phyloP scores from a whole-genome alignment of 2,888 invertebrate genomes.

The Norana najaformis region DNA sequence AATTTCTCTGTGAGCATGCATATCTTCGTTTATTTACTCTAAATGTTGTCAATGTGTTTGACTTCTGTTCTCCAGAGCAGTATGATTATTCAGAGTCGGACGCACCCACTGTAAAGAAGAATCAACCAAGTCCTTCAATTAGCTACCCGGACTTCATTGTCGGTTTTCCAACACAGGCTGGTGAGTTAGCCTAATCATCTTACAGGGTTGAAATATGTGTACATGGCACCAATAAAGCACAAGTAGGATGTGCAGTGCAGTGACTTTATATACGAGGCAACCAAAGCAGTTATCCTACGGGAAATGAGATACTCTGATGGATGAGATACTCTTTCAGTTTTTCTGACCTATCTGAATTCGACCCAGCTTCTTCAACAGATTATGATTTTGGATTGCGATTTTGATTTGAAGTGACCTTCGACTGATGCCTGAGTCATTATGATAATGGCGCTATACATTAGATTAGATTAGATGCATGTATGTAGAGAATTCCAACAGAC shows the following conservation, averaged over 20 bases:
- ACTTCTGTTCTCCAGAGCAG: conserved; percentile 5
- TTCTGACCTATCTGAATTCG: no score
- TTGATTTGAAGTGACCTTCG: no score
- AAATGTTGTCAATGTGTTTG: not conserved
- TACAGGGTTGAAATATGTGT: not conserved
- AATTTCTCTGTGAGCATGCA: not conserved
- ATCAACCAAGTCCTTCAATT: not conserved
- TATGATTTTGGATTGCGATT: no score
- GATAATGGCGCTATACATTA: no score
- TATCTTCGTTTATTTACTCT: not conserved
- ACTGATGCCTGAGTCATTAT: no score
- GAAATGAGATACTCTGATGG: no score
- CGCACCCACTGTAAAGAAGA: not conserved
- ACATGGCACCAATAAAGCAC: not conserved
- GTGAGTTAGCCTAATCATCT: not conserved
- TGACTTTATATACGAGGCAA: not conserved
- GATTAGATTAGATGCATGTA: not conserved
- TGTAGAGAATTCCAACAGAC: not conserved
- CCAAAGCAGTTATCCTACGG: not conserved
- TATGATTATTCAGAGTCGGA: not conserved
- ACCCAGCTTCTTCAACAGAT: no score
- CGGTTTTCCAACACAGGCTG: conserved; percentile 25
- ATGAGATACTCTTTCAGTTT: no score
- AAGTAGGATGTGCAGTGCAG: not conserved
- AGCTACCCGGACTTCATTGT: conserved; percentile 27